Evolutionary conservation across 2,113 vertebrate genomes (phyloP).

Genomic region (Campylorhamphus procurvoides): DNA sequence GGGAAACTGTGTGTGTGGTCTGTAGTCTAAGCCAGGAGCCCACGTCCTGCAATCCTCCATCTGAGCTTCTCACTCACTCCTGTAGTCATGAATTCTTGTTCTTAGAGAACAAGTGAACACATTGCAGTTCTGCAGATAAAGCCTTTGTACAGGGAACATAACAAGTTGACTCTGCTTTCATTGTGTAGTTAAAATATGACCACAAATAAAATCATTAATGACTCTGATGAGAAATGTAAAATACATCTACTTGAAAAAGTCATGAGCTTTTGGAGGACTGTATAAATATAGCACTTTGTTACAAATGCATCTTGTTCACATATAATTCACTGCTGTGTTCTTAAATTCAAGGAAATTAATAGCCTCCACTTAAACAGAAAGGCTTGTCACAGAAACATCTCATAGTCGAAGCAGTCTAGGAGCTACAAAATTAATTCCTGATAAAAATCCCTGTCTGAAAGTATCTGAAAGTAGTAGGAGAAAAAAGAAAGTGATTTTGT

Average conservation of each 20-base stretch:
- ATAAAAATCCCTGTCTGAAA: not conserved
- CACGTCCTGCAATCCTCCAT: not conserved
- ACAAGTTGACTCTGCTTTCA: not conserved
- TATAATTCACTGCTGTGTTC: not conserved
- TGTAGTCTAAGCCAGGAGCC: not conserved
- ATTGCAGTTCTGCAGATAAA: not conserved
- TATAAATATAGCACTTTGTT: not conserved
- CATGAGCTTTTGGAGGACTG: not conserved
- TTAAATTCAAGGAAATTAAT: not conserved
- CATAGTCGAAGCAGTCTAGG: not conserved
- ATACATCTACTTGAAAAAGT: not conserved
- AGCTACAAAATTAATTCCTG: not conserved
- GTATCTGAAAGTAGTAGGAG: not conserved
- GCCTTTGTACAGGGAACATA: not conserved
- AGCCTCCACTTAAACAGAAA: not conserved
- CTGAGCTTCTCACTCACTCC: not conserved
- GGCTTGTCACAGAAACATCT: not conserved
- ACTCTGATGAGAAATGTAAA: not conserved
- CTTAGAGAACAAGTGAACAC: not conserved
- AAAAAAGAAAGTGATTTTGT: not conserved
- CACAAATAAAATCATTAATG: not conserved
- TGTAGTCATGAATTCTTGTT: not conserved
- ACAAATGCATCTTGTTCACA: not conserved
- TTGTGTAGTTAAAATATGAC: not conserved
- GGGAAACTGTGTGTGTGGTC: not conserved